Conservation (phyloP, 2,888 invertebrate species). For the Euzetes globulus region DNA sequence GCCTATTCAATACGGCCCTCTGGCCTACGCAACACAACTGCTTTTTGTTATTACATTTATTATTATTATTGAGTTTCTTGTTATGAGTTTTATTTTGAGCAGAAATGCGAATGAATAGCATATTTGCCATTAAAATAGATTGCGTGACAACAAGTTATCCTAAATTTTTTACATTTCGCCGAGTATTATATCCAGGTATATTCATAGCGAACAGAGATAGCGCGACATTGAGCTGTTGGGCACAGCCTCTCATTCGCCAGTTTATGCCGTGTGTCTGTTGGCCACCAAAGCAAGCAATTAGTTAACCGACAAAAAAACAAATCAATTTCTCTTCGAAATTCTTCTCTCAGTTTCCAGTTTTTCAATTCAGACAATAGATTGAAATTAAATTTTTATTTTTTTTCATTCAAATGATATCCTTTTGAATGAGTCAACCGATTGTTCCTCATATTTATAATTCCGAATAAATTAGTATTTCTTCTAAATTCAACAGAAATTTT, state of each 20-base stretch:
- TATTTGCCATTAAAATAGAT: conserved; percentile 16
- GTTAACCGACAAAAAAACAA: conserved; percentile 17
- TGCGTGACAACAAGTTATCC: conserved; percentile 23
- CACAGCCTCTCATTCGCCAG: neutral
- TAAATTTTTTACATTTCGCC: neutral
- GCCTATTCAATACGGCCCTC: neutral
- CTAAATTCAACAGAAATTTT: too few relatives aligned
- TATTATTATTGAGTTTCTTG: conserved; percentile 25
- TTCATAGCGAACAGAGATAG: neutral
- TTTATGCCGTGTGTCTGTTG: conserved; percentile 7
- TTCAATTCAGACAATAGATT: neutral
- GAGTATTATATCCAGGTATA: too few relatives aligned
- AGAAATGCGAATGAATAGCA: neutral
- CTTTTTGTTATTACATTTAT: conserved; percentile 14
- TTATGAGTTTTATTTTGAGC: conserved; percentile 6
- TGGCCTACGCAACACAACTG: neutral
- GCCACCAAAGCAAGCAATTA: conserved; percentile 23
- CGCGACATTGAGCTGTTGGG: neutral
- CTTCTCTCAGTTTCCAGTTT: neutral
- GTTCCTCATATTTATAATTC: too few relatives aligned
- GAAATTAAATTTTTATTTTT: neutral
- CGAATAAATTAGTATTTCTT: too few relatives aligned
- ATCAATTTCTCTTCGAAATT: conserved; percentile 1
- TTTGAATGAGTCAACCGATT: too few relatives aligned
- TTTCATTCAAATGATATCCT: too few relatives aligned